These are phyloP conservation scores for Toxostoma redivivum DNA, from an alignment of 2,113 vertebrate species.

Conservation along the genomic window DNA sequence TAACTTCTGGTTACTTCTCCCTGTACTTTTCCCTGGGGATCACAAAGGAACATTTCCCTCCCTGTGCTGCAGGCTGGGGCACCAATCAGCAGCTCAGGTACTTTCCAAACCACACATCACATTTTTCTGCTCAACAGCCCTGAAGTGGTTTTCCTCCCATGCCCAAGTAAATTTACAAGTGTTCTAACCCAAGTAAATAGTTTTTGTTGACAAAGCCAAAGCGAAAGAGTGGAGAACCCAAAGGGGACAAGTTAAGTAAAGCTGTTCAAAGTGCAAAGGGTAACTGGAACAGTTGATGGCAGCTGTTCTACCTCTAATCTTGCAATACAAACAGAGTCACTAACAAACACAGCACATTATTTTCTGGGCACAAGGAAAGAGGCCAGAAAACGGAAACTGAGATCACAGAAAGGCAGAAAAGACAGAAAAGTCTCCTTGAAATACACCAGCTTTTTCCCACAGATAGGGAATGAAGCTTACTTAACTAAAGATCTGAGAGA, in stretches of 20 bases:
- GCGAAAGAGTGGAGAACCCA: not conserved
- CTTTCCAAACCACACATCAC: not conserved
- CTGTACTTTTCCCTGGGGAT: not conserved
- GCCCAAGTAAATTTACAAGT: not conserved
- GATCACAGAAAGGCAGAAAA: not conserved
- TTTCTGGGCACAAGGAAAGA: not conserved
- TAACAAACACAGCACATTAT: not conserved
- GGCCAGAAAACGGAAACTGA: not conserved
- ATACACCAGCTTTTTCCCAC: not conserved
- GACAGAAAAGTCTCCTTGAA: not conserved
- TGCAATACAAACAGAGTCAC: not conserved
- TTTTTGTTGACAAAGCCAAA: not conserved
- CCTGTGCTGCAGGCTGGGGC: not conserved
- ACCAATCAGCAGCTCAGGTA: not conserved
- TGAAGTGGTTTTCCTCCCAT: not conserved
- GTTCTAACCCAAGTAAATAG: not conserved
- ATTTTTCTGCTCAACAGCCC: not conserved
- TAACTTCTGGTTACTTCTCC: not conserved
- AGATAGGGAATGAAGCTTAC: not conserved
- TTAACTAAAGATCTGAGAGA: not conserved
- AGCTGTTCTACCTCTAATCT: not conserved
- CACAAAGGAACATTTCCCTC: not conserved
- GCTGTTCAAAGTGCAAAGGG: not conserved
- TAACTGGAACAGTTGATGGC: not conserved
- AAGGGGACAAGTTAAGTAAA: not conserved